Base-by-base conservation (phyloP, 1,140 invertebrate species). In the Catajapyx aquilonaris region DNA sequence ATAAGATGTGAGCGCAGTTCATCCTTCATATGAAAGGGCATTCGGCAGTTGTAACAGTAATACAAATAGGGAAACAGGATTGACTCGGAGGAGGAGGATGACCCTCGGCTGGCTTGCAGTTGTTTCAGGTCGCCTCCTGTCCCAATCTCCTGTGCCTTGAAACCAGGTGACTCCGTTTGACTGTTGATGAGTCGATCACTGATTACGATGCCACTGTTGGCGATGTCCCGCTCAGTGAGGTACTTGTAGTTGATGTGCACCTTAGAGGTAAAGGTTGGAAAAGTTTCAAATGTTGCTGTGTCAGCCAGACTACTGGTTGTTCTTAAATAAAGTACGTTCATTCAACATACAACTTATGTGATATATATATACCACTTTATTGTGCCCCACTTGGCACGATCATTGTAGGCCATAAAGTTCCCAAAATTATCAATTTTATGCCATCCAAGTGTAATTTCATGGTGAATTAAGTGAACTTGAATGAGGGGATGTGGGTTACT, bases 171-270 rank as follows among this genome's bases (percentile, higher is more conserved):
- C 5, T 20, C 20, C 1, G 35, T 23, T 13, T 22, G 17, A 4
- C 18, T 22, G 16, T 11, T 36, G 7, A 20, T 36, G 13, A 39
- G 20, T 20, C 36, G 37, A 28, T 40, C 39, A 16, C 37, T 37
- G 7, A 46, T 31, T 20, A 43, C 40, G 13, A 57, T 51, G 13
- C 53, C 51, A 47, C 45, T 59, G 41, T 59, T 59, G 9, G 52
- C 39, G 11, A 56, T 41, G 41, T 64, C 61, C 20, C 52, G 46
- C 22, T 55, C 48, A 13, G 57, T 56, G 4, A 69, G 44, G 45
- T 64, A 65, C 36, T 55, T 50, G 41, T 54, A 53, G 41, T 67
- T 65, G 3, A 69, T 54, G 46, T 69, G 66, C 40, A 52, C 56
- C n/a, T n/a, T n/a, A n/a, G n/a, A n/a, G n/a, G n/a, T n/a, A n/a